These are phyloP conservation scores for Pandemis heparana DNA, from an alignment of 2,888 invertebrate species.

Conservation along the genomic window DNA sequence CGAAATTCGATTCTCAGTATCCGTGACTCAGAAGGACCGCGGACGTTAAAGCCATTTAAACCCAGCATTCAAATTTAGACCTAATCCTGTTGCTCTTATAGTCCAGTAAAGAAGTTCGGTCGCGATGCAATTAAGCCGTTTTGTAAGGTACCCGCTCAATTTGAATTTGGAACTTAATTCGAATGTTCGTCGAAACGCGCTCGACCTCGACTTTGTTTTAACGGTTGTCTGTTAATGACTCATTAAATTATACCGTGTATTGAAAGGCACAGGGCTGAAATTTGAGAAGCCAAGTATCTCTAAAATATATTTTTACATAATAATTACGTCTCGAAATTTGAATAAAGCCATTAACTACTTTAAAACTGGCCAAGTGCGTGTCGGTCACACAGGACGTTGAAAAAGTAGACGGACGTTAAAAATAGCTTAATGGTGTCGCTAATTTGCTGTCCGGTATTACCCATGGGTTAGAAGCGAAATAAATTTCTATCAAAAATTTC, in stretches of 20 bases:
- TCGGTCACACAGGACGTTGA: no score
- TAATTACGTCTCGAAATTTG: not conserved
- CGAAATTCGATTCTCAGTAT: constrained; percentile 48
- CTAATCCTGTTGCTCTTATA: not conserved
- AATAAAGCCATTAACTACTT: not conserved
- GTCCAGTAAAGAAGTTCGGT: not conserved
- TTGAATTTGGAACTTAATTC: constrained; percentile 36
- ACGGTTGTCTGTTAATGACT: constrained; percentile 5
- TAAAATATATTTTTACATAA: not conserved
- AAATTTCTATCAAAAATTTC: no score
- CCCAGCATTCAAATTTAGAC: not conserved
- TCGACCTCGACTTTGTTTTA: constrained; percentile 14
- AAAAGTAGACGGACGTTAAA: no score
- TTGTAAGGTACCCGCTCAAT: constrained; percentile 8
- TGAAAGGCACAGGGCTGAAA: not conserved
- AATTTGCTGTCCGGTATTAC: no score
- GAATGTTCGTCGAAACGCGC: constrained; percentile 9
- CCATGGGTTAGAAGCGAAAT: no score
- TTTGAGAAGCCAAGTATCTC: not conserved
- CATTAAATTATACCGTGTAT: constrained; percentile 3
- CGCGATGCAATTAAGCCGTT: not conserved
- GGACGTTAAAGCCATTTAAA: constrained; percentile 17
- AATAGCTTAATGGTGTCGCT: no score
- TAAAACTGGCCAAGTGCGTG: no score
- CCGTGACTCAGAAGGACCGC: constrained; percentile 44